Conservation (phyloP, 1,140 invertebrate genomes). For the Drosophila mayri region DNA sequence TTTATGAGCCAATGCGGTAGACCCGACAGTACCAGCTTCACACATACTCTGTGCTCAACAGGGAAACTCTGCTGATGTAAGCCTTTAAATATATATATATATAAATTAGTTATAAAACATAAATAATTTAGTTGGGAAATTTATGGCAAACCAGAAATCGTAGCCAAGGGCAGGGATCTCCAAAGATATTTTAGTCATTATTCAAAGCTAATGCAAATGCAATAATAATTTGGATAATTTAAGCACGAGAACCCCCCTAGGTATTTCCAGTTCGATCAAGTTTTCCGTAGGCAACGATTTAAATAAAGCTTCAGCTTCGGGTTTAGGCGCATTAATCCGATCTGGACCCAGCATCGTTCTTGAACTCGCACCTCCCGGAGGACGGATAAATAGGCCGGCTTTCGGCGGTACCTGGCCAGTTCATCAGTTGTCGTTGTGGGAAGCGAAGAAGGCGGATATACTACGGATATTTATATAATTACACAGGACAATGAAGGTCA, state of each 20-base stretch:
- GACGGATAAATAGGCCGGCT: constrained; percentile 37
- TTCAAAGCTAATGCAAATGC: background rate
- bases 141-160: background rate
- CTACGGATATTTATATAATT: background rate
- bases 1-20: background rate
- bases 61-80: background rate
- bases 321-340: constrained; percentile 7
- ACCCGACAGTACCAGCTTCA: background rate
- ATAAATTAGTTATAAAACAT: background rate
- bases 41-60: background rate
- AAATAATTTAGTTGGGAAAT: background rate
- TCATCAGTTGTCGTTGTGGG: constrained; percentile 25
- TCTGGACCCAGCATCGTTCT: constrained; percentile 10
- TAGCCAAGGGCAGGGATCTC: background rate
- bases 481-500: constrained; percentile 13
- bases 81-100: background rate
- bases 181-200: background rate
- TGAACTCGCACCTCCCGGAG: constrained; percentile 22
- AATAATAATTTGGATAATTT: background rate
- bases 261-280: background rate
- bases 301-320: constrained; percentile 4
- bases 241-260: background rate
- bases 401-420: constrained; percentile 7
- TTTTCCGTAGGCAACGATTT: background rate
- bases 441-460: background rate